Evolutionary conservation across 2,113 vertebrate species (phyloP).

Genomic region (cat (Felis catus)): F.catus_Fca126_mat1.0 CM031419.1:131794501-131795000

Average conservation of each 20-base stretch:
- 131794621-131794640: neutral
- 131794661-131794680: neutral
- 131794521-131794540: neutral
- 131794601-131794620: neutral
- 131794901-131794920: neutral
- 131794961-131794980: neutral
- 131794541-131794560: neutral
- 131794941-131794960: neutral
- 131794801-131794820: neutral
- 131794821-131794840: neutral
- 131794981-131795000: neutral
- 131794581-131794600: neutral
- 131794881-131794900: neutral
- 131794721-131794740: neutral
- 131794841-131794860: neutral
- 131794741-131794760: neutral
- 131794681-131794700: neutral
- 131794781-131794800: neutral
- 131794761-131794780: neutral
- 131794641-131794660: neutral
- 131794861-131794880: neutral
- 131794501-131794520: neutral
- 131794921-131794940: neutral
- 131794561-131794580: neutral
- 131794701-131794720: neutral